Evolutionary conservation across 2,888 invertebrate species (phyloP).

Genomic region (Acrocera orbiculus): DNA sequence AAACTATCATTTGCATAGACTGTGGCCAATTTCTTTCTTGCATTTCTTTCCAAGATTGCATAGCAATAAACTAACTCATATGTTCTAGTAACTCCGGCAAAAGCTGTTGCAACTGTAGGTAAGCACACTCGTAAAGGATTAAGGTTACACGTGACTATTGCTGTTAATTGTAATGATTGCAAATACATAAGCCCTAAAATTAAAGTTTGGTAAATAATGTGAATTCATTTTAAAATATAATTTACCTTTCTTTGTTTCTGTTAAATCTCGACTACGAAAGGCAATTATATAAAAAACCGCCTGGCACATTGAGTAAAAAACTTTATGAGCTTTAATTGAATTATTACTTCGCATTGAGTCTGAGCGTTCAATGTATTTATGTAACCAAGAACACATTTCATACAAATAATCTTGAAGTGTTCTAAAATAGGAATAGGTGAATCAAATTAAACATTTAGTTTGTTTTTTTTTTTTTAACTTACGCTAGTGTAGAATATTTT

Average conservation of each 20-base stretch:
- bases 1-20: slow-evolving; percentile 37
- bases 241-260: slow-evolving; percentile 58
- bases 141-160: slow-evolving; percentile 66
- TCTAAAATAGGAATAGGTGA: slow-evolving; percentile 30
- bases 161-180: slow-evolving; percentile 64
- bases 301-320: slow-evolving; percentile 87
- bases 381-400: slow-evolving; percentile 67
- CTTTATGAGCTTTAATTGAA: slow-evolving; percentile 55
- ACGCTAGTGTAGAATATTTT: slow-evolving; percentile 42
- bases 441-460: no score
- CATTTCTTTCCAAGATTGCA: slow-evolving; percentile 72
- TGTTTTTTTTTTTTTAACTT: no score
- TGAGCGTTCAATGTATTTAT: slow-evolving; percentile 47
- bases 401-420: slow-evolving; percentile 45
- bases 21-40: slow-evolving; percentile 40
- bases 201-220: slow-evolving; percentile 4
- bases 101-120: slow-evolving; percentile 56
- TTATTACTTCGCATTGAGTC: slow-evolving; percentile 23
- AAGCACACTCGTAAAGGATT: slow-evolving; percentile 78
- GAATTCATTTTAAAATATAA: not conserved
- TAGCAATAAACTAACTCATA: slow-evolving; percentile 89
- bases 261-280: slow-evolving; percentile 72
- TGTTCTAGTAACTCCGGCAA: slow-evolving; percentile 61
- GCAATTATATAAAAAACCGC: slow-evolving; percentile 83
- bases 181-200: slow-evolving; percentile 60